phyloP scores from a whole-genome alignment of 2,888 invertebrate genomes.

The Mycogona germanica region DNA sequence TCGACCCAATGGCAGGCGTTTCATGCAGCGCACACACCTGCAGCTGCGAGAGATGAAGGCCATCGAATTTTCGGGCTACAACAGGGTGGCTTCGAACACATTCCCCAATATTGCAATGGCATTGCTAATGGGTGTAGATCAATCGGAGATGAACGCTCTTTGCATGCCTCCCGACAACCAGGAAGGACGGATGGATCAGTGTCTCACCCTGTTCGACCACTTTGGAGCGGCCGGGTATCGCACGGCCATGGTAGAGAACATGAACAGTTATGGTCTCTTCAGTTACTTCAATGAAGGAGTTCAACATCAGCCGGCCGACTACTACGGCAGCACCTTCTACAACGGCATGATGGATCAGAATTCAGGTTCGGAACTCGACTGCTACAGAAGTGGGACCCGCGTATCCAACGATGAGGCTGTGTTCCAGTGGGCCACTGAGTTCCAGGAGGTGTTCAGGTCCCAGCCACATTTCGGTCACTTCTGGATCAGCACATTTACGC shows the following conservation, averaged over 20 bases:
- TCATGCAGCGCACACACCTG: neutral
- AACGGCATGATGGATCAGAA: conserved; percentile 43
- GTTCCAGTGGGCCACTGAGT: conserved; percentile 54
- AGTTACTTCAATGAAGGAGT: conserved; percentile 65
- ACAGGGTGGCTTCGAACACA: conserved; percentile 89
- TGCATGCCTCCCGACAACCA: no score
- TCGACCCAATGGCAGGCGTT: neutral
- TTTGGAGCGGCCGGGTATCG: conserved; percentile 56
- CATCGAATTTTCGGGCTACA: conserved; percentile 30
- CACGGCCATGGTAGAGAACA: conserved; percentile 74
- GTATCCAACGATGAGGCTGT: conserved; percentile 51
- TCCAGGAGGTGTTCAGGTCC: conserved; percentile 45
- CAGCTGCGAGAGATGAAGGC: neutral
- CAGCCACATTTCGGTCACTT: conserved; percentile 65
- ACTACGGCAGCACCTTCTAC: conserved; percentile 58
- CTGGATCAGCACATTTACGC: conserved; percentile 71
- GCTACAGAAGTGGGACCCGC: conserved; percentile 44
- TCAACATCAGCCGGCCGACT: no score
- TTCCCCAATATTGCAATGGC: conserved; percentile 79
- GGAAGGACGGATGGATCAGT: conserved; percentile 57
- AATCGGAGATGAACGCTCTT: no score
- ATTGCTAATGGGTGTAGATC: conserved; percentile 49
- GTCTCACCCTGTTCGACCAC: conserved; percentile 72
- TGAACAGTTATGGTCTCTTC: conserved; percentile 62
- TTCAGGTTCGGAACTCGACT: conserved; percentile 53